Evolutionary conservation across 1,140 invertebrate genomes (phyloP).

Genomic region (Daktulosphaira vitifoliae): DNA sequence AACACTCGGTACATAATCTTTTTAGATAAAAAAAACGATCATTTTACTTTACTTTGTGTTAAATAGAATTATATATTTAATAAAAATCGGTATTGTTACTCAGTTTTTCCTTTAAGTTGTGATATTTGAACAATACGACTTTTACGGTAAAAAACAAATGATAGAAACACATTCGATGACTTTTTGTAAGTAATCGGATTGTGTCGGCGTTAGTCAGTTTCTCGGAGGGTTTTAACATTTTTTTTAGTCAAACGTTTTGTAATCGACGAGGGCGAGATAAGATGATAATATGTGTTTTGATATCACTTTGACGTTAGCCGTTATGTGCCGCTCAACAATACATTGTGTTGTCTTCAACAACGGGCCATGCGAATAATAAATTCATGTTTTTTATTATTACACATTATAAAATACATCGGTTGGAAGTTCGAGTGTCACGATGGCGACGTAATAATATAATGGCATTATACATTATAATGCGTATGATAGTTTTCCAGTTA

Average conservation of each 20-base stretch:
- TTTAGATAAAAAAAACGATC: no score
- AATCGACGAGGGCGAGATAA: background rate
- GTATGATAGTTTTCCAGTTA: background rate
- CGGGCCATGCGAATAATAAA: slow-evolving; percentile 15
- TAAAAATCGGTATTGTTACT: no score
- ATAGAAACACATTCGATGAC: no score
- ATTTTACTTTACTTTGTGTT: no score
- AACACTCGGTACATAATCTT: no score
- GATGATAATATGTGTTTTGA: slow-evolving; percentile 3
- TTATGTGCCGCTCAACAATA: background rate
- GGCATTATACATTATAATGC: background rate
- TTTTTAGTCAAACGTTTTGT: slow-evolving; percentile 12
- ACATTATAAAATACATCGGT: background rate
- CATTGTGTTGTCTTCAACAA: background rate
- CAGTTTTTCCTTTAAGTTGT: no score
- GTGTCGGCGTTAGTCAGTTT: background rate
- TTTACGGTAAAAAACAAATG: no score
- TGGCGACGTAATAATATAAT: slow-evolving; percentile 3
- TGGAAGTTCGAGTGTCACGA: background rate
- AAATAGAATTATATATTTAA: no score
- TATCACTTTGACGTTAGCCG: background rate
- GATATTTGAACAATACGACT: no score
- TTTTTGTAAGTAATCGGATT: background rate
- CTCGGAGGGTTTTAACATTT: background rate
- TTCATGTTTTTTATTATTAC: background rate